Conservation (phyloP, 2,888 invertebrate species). For the Limenitis camilla region DNA sequence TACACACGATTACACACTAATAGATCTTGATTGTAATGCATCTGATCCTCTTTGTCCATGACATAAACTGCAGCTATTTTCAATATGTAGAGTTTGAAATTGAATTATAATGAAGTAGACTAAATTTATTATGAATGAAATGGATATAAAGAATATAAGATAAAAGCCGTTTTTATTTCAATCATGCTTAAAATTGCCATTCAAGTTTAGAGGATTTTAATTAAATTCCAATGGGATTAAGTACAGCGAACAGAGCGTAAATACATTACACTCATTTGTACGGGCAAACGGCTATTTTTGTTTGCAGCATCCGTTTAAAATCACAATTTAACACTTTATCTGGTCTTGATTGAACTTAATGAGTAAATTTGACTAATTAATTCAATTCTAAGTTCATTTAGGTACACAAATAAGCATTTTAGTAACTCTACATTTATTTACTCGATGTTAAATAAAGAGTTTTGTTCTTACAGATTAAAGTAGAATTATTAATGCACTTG, state of each 20-base stretch:
- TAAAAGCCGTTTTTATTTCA: not conserved
- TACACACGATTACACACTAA: not conserved
- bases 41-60: no score
- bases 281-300: conserved; percentile 6
- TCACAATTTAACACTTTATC: no score
- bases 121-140: not conserved
- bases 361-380: no score
- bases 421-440: no score
- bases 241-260: conserved; percentile 11
- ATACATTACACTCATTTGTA: conserved; percentile 14
- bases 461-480: no score
- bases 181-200: not conserved
- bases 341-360: not conserved
- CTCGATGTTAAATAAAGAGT: no score
- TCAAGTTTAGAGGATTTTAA: conserved; percentile 14
- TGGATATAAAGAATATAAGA: not conserved
- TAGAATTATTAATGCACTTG: no score
- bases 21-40: no score
- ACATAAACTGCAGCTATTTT: no score
- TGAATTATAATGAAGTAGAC: not conserved
- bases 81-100: no score
- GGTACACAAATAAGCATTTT: no score
- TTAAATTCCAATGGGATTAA: conserved; percentile 14
- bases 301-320: not conserved
- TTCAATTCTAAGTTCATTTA: no score